phyloP scores from a whole-genome alignment of 2,113 vertebrate species.

The Corvus moneduloides region DNA sequence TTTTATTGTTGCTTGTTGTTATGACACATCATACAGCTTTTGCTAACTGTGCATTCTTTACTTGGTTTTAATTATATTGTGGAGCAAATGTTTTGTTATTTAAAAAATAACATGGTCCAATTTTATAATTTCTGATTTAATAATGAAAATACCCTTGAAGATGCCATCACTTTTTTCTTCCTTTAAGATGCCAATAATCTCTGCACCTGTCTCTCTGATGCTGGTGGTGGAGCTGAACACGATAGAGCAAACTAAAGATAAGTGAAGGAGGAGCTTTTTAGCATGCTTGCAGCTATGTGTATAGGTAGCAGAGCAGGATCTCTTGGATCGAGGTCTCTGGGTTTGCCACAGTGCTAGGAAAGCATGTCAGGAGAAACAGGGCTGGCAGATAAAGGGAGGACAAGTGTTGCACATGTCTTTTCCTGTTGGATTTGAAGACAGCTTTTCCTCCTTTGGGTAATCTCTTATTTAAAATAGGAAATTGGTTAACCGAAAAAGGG shows the following conservation, averaged over 20 bases:
- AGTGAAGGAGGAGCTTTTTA: neutral
- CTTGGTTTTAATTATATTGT: neutral
- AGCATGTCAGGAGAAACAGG: neutral
- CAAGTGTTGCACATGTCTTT: neutral
- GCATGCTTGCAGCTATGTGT: neutral
- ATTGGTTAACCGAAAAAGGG: neutral
- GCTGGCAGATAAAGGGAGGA: neutral
- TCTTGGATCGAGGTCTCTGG: neutral
- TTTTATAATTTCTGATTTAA: neutral
- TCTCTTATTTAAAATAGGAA: neutral
- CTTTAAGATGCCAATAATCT: neutral
- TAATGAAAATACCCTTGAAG: neutral
- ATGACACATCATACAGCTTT: neutral
- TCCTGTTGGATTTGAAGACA: neutral
- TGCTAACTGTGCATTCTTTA: neutral
- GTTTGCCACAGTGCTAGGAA: neutral
- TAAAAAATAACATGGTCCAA: neutral
- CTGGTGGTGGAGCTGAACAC: neutral
- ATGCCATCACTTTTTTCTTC: neutral
- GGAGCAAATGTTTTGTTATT: neutral
- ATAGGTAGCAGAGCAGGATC: neutral
- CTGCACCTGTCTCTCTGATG: neutral
- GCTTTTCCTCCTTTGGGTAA: neutral
- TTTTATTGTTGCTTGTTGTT: slow-evolving; percentile 10
- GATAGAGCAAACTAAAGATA: neutral